Conservation (phyloP, 2,888 invertebrate genomes). For the Labia minor region DNA sequence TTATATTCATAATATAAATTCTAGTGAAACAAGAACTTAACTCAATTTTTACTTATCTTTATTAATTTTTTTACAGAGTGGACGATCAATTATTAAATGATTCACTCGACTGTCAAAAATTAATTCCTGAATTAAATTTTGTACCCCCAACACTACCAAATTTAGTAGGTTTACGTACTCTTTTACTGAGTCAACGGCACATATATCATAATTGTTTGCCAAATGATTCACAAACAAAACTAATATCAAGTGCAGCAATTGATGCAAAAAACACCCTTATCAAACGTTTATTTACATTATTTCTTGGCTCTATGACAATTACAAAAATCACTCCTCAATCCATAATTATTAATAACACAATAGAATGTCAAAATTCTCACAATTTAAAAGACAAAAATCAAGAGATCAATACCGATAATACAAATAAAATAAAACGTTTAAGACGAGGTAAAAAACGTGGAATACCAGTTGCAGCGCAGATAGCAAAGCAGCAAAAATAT, state of each 20-base stretch:
- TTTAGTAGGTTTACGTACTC: not conserved
- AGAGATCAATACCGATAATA: not conserved
- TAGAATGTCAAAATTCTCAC: not conserved
- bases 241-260: not conserved
- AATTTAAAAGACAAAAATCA: not conserved
- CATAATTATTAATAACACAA: not conserved
- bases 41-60: too few relatives aligned
- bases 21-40: too few relatives aligned
- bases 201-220: not conserved
- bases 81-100: too few relatives aligned
- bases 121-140: too few relatives aligned
- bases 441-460: not conserved
- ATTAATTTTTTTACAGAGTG: too few relatives aligned
- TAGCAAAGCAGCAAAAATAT: not conserved
- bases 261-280: not conserved
- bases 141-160: not conserved
- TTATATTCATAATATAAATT: too few relatives aligned
- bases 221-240: not conserved
- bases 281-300: not conserved
- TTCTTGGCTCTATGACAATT: not conserved
- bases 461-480: not conserved
- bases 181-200: not conserved
- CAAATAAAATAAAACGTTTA: not conserved
- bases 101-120: too few relatives aligned
- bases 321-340: not conserved